Percentiles rank a stretch among this genome's conserved stretches.
phyloP scores from a whole-genome alignment of 2,888 invertebrate species.

The Nasonia oneida region DNA sequence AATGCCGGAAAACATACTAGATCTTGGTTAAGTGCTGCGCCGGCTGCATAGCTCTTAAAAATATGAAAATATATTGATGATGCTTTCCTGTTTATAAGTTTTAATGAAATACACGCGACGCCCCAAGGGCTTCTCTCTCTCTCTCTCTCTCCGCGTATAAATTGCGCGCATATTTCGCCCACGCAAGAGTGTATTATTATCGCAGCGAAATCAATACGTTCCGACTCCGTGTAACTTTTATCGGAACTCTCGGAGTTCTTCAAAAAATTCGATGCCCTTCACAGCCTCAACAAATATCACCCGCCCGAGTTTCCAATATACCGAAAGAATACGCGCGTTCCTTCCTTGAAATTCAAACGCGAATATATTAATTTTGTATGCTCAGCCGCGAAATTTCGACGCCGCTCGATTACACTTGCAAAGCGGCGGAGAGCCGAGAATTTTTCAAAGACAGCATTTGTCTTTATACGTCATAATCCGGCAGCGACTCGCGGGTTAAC shows the following conservation, averaged over 20 bases:
- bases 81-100: neutral
- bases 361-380: slow-evolving; percentile 50
- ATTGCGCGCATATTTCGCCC: neutral
- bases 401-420: slow-evolving; percentile 48
- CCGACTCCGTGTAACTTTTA: neutral
- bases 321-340: neutral
- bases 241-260: too few species aligned
- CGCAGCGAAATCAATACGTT: neutral
- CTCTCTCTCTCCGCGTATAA: neutral
- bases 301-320: slow-evolving; percentile 9
- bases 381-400: slow-evolving; percentile 6
- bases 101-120: slow-evolving; percentile 14
- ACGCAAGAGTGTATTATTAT: neutral
- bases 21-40: neutral
- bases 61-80: neutral
- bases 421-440: slow-evolving; percentile 15
- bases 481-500: slow-evolving; percentile 53
- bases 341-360: slow-evolving; percentile 38
- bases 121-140: neutral
- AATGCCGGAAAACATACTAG: neutral
- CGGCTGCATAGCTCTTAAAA: neutral
- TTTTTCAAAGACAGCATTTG: slow-evolving; percentile 52
- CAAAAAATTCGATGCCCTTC: neutral
- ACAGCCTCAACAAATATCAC: neutral
- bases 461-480: slow-evolving; percentile 59